Percentiles rank a stretch among this genome's conserved stretches.
Evolutionary conservation across 2,797 vertebrate species (phyloP).

Genomic region (Poecilia wingei): DNA sequence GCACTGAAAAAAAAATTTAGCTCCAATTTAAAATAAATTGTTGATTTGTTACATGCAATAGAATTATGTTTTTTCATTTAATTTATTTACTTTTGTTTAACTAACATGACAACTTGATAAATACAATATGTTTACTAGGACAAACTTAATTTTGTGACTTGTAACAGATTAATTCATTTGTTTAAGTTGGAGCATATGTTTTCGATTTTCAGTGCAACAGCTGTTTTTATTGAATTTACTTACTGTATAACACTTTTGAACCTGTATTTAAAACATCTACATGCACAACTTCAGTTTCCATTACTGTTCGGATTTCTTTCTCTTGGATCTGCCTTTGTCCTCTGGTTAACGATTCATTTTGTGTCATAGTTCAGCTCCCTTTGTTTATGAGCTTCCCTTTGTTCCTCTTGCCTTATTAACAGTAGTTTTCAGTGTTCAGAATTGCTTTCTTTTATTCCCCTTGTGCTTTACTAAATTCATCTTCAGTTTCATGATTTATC

Average conservation of each 20-base stretch:
- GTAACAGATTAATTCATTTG: too few species aligned
- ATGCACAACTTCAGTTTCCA: neutral
- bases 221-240: neutral
- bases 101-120: too few species aligned
- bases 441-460: neutral
- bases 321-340: neutral
- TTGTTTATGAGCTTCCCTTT: neutral
- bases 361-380: neutral
- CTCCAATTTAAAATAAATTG: too few species aligned
- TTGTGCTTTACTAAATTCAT: neutral
- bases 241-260: neutral
- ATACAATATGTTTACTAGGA: too few species aligned
- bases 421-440: neutral
- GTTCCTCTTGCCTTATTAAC: neutral
- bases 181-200: too few species aligned
- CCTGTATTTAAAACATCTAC: neutral
- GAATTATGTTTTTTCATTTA: too few species aligned
- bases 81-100: too few species aligned
- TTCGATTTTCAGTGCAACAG: neutral
- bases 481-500: neutral
- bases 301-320: neutral
- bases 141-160: too few species aligned
- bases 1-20: too few species aligned
- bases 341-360: neutral
- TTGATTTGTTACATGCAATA: too few species aligned